Conservation (phyloP, 2,888 invertebrate genomes). For the Phymatocera aterrima region DNA sequence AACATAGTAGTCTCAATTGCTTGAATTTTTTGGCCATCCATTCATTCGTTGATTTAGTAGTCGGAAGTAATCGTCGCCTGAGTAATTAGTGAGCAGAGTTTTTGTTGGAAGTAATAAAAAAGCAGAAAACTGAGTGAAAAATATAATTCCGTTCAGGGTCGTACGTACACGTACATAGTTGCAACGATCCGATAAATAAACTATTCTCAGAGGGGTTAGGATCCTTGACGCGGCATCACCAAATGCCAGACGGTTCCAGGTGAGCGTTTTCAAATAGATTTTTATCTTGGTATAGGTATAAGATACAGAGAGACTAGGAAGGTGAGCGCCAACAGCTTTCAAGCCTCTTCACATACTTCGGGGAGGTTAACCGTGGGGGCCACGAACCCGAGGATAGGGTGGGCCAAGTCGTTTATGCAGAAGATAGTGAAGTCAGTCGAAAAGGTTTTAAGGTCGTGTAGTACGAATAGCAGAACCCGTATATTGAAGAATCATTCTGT, state of each 20-base stretch:
- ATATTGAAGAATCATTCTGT: constrained; percentile 8
- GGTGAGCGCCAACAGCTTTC: constrained; percentile 27
- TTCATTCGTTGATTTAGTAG: not conserved
- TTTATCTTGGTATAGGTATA: constrained; percentile 10
- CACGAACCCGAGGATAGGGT: not conserved
- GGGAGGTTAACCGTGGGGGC: not conserved
- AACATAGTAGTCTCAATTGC: not conserved
- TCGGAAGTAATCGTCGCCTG: too few species aligned
- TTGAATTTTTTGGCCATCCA: not conserved
- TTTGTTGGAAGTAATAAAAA: not conserved
- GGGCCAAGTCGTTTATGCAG: constrained; percentile 13
- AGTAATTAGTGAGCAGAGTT: not conserved
- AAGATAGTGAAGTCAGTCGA: not conserved
- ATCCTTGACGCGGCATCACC: not conserved
- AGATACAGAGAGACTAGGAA: not conserved
- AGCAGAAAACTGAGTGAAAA: not conserved
- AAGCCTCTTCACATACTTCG: constrained; percentile 25
- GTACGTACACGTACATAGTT: not conserved
- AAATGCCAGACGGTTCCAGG: constrained; percentile 34
- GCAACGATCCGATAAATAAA: constrained; percentile 27
- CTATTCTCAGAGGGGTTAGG: not conserved
- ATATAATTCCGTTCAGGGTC: not conserved
- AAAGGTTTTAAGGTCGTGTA: constrained; percentile 21
- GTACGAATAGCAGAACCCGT: not conserved
- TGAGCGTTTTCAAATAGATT: constrained; percentile 2